Conservation (phyloP, 2,888 invertebrate species). For the Xylota segnis region DNA sequence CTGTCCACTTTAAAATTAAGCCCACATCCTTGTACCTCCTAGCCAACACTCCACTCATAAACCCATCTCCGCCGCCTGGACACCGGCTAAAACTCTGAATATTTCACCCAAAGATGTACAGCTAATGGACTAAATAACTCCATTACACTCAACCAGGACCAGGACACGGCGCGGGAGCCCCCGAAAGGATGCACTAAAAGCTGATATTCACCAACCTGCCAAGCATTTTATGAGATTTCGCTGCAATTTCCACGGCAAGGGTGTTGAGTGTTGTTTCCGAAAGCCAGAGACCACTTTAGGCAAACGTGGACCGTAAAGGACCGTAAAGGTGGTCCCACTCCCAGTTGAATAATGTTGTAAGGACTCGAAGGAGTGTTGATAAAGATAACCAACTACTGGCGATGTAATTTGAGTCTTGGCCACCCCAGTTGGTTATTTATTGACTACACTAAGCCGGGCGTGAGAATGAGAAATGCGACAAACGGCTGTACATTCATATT, state of each 20-base stretch:
- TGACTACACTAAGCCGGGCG: slow-evolving; percentile 5
- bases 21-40: background rate
- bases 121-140: slow-evolving; percentile 24
- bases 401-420: background rate
- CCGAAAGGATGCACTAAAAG: slow-evolving; percentile 24
- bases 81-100: background rate
- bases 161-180: background rate
- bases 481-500: background rate
- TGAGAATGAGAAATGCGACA: background rate
- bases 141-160: slow-evolving; percentile 5
- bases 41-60: background rate
- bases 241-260: slow-evolving; percentile 1
- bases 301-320: background rate
- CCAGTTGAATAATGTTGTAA: background rate
- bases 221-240: slow-evolving; percentile 13
- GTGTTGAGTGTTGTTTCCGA: slow-evolving; percentile 7
- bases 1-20: too few species aligned
- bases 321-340: too few species aligned
- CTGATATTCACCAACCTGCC: slow-evolving; percentile 14
- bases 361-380: slow-evolving; percentile 6
- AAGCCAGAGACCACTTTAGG: background rate
- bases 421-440: slow-evolving; percentile 20
- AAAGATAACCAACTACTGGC: slow-evolving; percentile 2
- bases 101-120: background rate
- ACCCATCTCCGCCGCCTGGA: background rate